Conservation (phyloP, 2,113 vertebrate genomes). For the Micromys minutus region DNA sequence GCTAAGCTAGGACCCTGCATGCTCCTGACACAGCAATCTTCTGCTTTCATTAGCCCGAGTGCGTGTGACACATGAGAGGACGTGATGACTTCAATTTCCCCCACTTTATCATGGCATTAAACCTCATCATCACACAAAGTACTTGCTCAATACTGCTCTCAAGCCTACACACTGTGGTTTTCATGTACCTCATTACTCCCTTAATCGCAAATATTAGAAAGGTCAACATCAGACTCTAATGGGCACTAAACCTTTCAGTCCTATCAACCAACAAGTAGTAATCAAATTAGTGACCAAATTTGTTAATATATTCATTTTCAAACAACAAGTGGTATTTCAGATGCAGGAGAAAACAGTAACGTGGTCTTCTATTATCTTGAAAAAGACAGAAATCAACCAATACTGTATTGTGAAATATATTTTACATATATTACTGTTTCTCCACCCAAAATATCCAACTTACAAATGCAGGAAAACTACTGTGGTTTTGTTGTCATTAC, state of each 20-base stretch:
- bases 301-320: neutral
- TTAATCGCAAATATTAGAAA: conserved; percentile 16
- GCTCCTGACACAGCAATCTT: neutral
- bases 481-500: neutral
- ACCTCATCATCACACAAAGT: neutral
- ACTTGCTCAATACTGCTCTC: neutral
- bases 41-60: neutral
- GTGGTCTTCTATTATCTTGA: neutral
- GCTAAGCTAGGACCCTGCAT: neutral
- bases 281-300: neutral
- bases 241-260: neutral
- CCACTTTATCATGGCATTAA: neutral
- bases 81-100: neutral
- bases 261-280: neutral
- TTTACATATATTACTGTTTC: neutral
- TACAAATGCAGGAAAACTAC: neutral
- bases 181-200: neutral
- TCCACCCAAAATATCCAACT: neutral
- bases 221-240: neutral
- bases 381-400: neutral
- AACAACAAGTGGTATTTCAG: neutral
- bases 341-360: neutral
- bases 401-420: neutral
- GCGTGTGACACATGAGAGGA: neutral
- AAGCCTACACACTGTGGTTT: neutral